Conservation (phyloP, 2,113 vertebrate genomes). For the Sakesphorus luctuosus region DNA sequence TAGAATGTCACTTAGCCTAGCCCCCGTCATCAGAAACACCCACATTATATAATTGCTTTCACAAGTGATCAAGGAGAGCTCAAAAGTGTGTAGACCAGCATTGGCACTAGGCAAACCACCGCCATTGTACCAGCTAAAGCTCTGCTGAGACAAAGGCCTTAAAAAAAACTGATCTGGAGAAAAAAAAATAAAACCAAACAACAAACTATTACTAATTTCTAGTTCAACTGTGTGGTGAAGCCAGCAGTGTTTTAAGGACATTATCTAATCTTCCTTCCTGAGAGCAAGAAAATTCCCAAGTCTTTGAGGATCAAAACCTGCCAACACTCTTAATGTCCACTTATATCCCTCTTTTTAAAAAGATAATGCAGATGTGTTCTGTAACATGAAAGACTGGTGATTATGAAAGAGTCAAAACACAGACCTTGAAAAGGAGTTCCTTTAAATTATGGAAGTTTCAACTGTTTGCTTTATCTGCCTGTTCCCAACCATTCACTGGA, state of each 20-base stretch:
- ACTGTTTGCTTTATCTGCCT: background rate
- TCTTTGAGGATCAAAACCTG: background rate
- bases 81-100: background rate
- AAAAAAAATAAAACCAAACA: accelerated
- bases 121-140: background rate
- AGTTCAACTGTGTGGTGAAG: background rate
- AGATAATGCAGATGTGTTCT: background rate
- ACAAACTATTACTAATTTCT: background rate
- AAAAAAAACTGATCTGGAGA: background rate
- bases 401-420: background rate
- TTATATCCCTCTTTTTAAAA: background rate
- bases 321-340: background rate
- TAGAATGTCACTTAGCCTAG: background rate
- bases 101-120: background rate
- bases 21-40: background rate
- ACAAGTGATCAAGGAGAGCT: background rate
- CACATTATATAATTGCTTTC: background rate
- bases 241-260: background rate
- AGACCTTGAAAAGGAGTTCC: background rate
- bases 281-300: background rate
- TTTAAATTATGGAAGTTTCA: background rate
- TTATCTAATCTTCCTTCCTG: background rate
- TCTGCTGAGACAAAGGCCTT: background rate
- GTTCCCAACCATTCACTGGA: background rate
- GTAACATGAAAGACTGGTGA: background rate